Evolutionary conservation across 2,797 vertebrate species (phyloP).

Genomic region (Eutrigla gurnardus): DNA sequence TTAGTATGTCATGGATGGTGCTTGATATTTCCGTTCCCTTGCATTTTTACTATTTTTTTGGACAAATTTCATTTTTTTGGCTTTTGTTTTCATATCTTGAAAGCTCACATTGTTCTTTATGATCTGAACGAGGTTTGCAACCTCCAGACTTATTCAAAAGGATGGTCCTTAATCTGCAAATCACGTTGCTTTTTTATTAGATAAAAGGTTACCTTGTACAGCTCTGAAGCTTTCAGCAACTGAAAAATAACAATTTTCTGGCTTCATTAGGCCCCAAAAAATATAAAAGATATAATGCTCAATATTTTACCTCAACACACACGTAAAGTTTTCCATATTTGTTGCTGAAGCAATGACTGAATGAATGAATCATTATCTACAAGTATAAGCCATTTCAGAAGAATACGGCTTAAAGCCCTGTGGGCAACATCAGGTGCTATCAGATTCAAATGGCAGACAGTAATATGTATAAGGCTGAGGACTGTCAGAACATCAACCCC

Average conservation of each 20-base stretch:
- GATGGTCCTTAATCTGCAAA: constrained; percentile 27
- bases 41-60: not conserved
- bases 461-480: constrained; percentile 25
- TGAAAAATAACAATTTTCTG: too few species aligned
- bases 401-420: constrained; percentile 5
- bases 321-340: not conserved
- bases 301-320: not conserved
- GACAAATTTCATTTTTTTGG: not conserved
- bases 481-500: constrained; percentile 16
- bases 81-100: not conserved
- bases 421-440: constrained; percentile 2
- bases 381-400: not conserved
- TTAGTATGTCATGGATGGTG: not conserved
- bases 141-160: constrained; percentile 13
- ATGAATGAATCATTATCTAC: not conserved
- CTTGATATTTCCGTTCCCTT: constrained; percentile 13
- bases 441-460: constrained; percentile 13
- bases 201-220: constrained; percentile 12
- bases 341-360: not conserved
- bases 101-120: constrained; percentile 7
- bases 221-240: not conserved
- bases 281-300: not conserved
- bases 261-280: not conserved
- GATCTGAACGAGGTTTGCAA: not conserved
- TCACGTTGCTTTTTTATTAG: constrained; percentile 17